Conservation (phyloP, 1,140 invertebrate genomes). For the Papilio xuthus region DNA sequence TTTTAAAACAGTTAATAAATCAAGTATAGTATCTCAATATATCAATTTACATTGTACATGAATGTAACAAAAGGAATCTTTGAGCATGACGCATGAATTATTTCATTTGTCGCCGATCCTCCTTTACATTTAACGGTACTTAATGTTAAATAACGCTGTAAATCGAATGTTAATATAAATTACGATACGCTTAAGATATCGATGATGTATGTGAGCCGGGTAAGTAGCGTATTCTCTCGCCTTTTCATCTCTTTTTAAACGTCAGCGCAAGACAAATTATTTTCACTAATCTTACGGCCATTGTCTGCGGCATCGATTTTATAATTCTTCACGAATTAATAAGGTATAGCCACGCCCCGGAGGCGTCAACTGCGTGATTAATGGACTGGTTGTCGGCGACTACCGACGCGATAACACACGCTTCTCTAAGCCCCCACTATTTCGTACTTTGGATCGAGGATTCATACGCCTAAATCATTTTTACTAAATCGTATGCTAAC, state of each 20-base stretch:
- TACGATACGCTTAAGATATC: conserved; percentile 49
- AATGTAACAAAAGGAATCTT: conserved; percentile 6
- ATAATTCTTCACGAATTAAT: conserved; percentile 77
- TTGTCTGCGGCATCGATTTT: conserved; percentile 67
- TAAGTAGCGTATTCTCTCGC: conserved; percentile 38
- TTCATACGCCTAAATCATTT: conserved; percentile 61
- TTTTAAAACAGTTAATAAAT: too few species aligned
- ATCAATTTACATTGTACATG: neutral
- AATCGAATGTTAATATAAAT: conserved; percentile 54
- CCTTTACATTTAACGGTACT: conserved; percentile 33
- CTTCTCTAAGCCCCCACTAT: conserved; percentile 27
- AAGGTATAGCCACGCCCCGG: conserved; percentile 69
- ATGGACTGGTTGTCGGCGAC: conserved; percentile 59
- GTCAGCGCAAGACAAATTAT: conserved; percentile 59
- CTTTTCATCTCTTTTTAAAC: conserved; percentile 50
- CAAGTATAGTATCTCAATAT: neutral
- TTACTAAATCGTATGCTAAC: conserved; percentile 55
- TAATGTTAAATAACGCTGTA: conserved; percentile 56
- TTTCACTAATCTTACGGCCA: conserved; percentile 51
- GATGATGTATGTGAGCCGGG: conserved; percentile 55
- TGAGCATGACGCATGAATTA: neutral
- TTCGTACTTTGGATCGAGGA: conserved; percentile 42
- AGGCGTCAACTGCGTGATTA: conserved; percentile 76
- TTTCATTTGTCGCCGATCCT: conserved; percentile 3
- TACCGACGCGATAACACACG: conserved; percentile 50